phyloP scores from a whole-genome alignment of 2,113 vertebrate genomes.

The Gallinago paraguaiae region DNA sequence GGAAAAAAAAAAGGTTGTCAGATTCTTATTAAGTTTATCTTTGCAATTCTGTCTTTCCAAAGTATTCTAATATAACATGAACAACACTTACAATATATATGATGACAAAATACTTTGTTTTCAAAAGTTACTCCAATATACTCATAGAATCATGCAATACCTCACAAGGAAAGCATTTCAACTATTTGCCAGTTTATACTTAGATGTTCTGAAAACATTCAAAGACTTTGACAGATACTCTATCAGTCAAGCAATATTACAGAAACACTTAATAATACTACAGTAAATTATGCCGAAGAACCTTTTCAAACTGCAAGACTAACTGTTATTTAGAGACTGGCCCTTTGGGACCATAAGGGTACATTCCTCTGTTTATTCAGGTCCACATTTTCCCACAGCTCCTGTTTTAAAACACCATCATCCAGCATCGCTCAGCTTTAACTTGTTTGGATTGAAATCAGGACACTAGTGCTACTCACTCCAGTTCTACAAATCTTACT shows the following conservation, averaged over 20 bases:
- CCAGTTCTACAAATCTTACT: background rate
- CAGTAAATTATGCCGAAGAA: background rate
- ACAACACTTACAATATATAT: background rate
- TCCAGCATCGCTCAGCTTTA: background rate
- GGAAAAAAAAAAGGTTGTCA: background rate
- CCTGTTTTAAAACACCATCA: background rate
- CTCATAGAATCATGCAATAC: background rate
- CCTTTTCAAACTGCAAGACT: background rate
- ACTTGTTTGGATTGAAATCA: background rate
- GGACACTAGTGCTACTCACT: background rate
- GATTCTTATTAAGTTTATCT: background rate
- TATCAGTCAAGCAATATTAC: background rate
- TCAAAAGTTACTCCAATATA: background rate
- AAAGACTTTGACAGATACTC: background rate
- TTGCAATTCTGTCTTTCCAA: background rate
- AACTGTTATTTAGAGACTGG: background rate
- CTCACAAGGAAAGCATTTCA: background rate
- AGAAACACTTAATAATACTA: background rate
- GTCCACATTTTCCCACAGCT: background rate
- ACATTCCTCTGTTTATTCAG: background rate
- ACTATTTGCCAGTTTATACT: background rate
- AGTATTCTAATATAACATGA: background rate
- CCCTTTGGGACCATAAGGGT: background rate
- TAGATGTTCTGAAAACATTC: background rate
- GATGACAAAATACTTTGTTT: background rate